Evolutionary conservation across 2,797 vertebrate genomes (phyloP).

Genomic region (Triplophysa bombifrons): DNA sequence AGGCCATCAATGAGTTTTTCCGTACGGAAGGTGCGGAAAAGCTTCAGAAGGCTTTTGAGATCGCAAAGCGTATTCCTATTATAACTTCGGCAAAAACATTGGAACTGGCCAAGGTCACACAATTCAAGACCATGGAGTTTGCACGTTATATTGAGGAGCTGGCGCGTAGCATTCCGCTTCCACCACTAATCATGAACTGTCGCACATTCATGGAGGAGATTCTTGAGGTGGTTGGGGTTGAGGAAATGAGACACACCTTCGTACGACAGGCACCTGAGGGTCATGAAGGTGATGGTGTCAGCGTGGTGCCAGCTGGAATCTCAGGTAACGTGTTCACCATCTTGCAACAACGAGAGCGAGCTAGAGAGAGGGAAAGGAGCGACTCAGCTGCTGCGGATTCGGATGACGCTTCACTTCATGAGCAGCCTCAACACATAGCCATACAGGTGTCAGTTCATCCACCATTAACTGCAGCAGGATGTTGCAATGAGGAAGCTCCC

Average conservation of each 20-base stretch:
- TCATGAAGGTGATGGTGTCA: constrained; percentile 68
- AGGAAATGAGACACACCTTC: constrained; percentile 95
- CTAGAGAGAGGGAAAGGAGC: constrained; percentile 77
- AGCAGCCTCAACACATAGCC: constrained; percentile 93
- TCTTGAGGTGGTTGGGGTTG: constrained; percentile 94
- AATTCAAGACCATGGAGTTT: constrained; percentile 99
- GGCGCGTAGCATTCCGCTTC: constrained; percentile 94
- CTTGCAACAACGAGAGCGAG: constrained; percentile 76
- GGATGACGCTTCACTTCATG: constrained; percentile 88
- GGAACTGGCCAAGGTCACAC: constrained; percentile 98
- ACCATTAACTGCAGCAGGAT: constrained; percentile 67
- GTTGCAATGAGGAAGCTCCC: constrained; percentile 73
- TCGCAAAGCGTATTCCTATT: constrained; percentile 96
- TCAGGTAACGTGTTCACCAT: constrained; percentile 85
- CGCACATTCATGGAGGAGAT: constrained; percentile 98
- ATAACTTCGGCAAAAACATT: constrained; percentile 98
- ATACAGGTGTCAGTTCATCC: constrained; percentile 96
- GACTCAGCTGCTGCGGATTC: constrained; percentile 89
- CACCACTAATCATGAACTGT: constrained; percentile 98
- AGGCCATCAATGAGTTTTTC: constrained; percentile 98
- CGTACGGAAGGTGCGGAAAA: constrained; percentile 97
- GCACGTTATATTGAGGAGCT: constrained; percentile 98
- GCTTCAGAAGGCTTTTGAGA: constrained; percentile 97
- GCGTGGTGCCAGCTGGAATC: constrained; percentile 28
- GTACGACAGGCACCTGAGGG: constrained; percentile 85